A percentile compares a stretch with the other conserved stretches of the same genome.
Conservation (phyloP, 2,113 vertebrate genomes). For the Hipposideros armiger region DNA sequence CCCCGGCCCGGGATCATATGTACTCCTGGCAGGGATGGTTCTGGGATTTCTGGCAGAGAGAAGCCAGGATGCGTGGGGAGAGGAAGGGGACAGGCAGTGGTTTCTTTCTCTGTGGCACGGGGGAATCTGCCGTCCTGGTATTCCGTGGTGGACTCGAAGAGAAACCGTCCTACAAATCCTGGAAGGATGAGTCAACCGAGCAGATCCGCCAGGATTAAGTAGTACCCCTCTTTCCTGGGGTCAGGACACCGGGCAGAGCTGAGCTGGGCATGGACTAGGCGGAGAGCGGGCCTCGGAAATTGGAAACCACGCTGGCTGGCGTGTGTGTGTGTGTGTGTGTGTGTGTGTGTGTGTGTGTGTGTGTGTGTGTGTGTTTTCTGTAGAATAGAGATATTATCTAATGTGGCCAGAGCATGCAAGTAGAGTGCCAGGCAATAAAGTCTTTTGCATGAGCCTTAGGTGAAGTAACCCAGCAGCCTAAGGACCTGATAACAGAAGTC, state of each 20-base stretch:
- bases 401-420: slow-evolving; percentile 12
- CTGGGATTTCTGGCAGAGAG: background rate
- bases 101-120: background rate
- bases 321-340: background rate
- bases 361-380: background rate
- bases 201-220: slow-evolving; percentile 27
- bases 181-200: slow-evolving; percentile 60
- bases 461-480: background rate
- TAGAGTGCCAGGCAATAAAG: slow-evolving; percentile 45
- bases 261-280: background rate
- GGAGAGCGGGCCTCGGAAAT: background rate
- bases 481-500: background rate
- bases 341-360: background rate
- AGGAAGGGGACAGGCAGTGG: background rate
- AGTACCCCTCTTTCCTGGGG: background rate
- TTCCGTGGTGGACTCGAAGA: background rate
- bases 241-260: background rate
- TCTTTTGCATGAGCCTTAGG: background rate
- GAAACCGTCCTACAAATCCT: background rate
- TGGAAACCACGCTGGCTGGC: background rate
- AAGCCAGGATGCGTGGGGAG: background rate
- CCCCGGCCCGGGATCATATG: background rate
- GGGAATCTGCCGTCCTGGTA: background rate
- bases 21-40: background rate
- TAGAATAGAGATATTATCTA: background rate